Evolutionary conservation across 2,888 invertebrate species (phyloP).

Genomic region (Hirudinaria manillensis): DNA sequence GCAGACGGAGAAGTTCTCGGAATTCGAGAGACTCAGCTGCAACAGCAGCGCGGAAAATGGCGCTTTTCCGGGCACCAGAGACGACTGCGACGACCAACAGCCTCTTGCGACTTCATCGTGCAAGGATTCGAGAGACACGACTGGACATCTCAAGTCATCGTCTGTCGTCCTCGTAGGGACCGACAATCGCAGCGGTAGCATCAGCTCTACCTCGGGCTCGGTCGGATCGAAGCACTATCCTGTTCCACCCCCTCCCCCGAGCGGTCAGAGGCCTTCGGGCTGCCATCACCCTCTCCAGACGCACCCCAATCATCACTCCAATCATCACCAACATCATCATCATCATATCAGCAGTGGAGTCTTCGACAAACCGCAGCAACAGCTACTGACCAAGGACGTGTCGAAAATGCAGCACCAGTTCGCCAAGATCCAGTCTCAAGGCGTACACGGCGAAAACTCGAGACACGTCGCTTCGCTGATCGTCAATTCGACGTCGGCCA

Average conservation of each 20-base stretch:
- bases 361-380: neutral
- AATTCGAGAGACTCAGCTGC: neutral
- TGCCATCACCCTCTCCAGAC: no score
- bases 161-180: neutral
- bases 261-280: no score
- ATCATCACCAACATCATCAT: no score
- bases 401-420: conserved; percentile 13
- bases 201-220: neutral
- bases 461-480: no score
- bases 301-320: neutral
- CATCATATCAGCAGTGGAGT: neutral
- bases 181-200: neutral
- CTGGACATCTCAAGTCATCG: neutral
- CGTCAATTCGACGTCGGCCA: neutral
- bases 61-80: neutral
- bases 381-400: neutral
- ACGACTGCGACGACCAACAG: neutral
- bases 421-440: conserved; percentile 12
- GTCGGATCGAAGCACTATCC: neutral
- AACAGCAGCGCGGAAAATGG: neutral
- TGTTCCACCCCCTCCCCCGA: neutral
- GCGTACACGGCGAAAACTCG: neutral
- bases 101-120: neutral
- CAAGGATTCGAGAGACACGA: neutral
- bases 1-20: neutral